Conservation (phyloP, 2,888 invertebrate species). For the Papilio demoleus region DNA sequence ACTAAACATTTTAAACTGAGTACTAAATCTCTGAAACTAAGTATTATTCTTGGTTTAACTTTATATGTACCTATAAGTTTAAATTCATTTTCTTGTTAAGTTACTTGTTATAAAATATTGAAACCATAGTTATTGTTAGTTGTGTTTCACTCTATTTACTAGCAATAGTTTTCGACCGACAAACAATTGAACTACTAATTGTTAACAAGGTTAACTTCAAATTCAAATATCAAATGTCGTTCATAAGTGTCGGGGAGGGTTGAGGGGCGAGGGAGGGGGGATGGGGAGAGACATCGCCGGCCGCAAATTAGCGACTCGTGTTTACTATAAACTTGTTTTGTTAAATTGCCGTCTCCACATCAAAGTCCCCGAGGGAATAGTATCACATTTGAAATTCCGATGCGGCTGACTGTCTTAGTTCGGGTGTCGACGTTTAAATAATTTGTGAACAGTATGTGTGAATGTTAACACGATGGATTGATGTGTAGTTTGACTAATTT, state of each 20-base stretch:
- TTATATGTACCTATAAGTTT: too few relatives aligned
- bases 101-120: too few relatives aligned
- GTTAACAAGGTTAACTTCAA: slow-evolving; percentile 25
- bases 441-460: neutral
- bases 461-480: neutral
- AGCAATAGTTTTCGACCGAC: neutral
- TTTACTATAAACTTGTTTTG: slow-evolving; percentile 49
- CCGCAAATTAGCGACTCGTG: slow-evolving; percentile 44
- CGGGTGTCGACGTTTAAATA: slow-evolving; percentile 46
- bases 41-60: too few relatives aligned
- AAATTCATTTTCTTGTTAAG: too few relatives aligned
- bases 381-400: slow-evolving; percentile 64
- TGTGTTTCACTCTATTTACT: neutral
- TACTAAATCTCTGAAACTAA: too few relatives aligned
- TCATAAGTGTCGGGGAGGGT: slow-evolving; percentile 3
- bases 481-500: neutral
- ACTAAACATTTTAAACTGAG: too few relatives aligned
- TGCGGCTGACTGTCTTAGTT: slow-evolving; percentile 56
- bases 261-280: too few relatives aligned
- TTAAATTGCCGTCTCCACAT: slow-evolving; percentile 50
- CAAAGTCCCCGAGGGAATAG: slow-evolving; percentile 49
- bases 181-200: neutral
- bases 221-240: slow-evolving; percentile 33
- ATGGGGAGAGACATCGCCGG: too few relatives aligned
- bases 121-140: too few relatives aligned